Percentiles rank a stretch among this genome's conserved stretches.
Evolutionary conservation across 1,140 invertebrate genomes (phyloP).

Genomic region (Papilio dardanus): DNA sequence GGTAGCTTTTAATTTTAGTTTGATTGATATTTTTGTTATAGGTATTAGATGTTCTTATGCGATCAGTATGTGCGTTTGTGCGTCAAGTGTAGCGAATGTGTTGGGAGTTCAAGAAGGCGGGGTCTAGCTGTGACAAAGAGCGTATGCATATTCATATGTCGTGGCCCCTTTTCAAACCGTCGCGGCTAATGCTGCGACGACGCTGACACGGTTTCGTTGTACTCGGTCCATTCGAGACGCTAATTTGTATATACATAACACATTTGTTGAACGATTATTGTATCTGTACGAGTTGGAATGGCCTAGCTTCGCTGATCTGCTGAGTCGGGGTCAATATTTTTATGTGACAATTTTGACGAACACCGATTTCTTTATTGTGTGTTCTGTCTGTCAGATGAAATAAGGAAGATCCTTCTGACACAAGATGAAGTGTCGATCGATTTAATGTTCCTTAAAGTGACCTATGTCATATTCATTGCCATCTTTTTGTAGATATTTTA

Average conservation of each 20-base stretch:
- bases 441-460: background rate
- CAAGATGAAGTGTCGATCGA: background rate
- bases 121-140: constrained; percentile 69
- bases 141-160: constrained; percentile 72
- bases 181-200: constrained; percentile 58
- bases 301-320: constrained; percentile 34
- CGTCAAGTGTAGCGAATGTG: constrained; percentile 54
- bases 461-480: no score
- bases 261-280: constrained; percentile 36
- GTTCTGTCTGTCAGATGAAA: background rate
- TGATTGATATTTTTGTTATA: no score
- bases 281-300: constrained; percentile 25
- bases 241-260: constrained; percentile 53
- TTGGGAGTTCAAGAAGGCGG: constrained; percentile 62
- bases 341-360: constrained; percentile 6
- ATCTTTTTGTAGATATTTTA: background rate
- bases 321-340: constrained; percentile 33
- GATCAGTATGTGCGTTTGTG: constrained; percentile 35
- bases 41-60: background rate
- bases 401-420: background rate
- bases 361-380: background rate
- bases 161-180: constrained; percentile 71
- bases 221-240: constrained; percentile 53
- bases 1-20: no score
- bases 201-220: constrained; percentile 67